Evolutionary conservation across 2,888 invertebrate genomes (phyloP), one percentile per base, ranked within the genome.

Genomic region (Coleophora flavipennella): DNA sequence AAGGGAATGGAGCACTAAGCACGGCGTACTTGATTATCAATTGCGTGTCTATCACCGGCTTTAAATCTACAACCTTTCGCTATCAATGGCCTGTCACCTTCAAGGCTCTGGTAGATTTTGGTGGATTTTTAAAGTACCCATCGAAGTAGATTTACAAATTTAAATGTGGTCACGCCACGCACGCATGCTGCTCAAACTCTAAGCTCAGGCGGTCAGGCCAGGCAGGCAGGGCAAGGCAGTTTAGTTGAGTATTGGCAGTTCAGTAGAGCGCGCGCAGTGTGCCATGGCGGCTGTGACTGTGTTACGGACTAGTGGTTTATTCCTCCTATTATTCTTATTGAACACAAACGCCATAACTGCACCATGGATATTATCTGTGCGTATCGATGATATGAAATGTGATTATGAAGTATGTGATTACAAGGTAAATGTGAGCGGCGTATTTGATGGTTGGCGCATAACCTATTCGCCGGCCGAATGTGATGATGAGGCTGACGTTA

Each of bases 241-340:
- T 31, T 38, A 40, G 39, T 39, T 50, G 44, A 43, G 20, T 3
- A 20, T 6, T 20, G 20, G 3, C 20, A 4, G 20, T 3, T 20
- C 44, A 44, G 48, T 48, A 45, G 55, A 48, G 40, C 37, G 20
- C 6, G 20, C 6, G 20, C 3, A 6, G 3, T 52, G 45, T 50
- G 65, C 55, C 53, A 81, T 81, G 81, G 79, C 74, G 55, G 42
- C 45, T 43, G 67, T 62, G 64, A 52, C 57, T 32, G 41, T 50
- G 14, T 61, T 64, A 72, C 78, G 81, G 83, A 81, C 81, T 81
- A 83, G 68, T 63, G 65, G 70, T 50, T 57, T 80, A 61, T 77
- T 81, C 57, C 54, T 83, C 44, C 65, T 81, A 49, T 71, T 81
- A 69, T 79, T 81, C 62, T 71, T 76, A 67, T 66, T 59, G 59